Percentiles rank a stretch among this genome's conserved stretches.
phyloP scores from a whole-genome alignment of 1,140 invertebrate species.

The Helicoverpa zea region DNA sequence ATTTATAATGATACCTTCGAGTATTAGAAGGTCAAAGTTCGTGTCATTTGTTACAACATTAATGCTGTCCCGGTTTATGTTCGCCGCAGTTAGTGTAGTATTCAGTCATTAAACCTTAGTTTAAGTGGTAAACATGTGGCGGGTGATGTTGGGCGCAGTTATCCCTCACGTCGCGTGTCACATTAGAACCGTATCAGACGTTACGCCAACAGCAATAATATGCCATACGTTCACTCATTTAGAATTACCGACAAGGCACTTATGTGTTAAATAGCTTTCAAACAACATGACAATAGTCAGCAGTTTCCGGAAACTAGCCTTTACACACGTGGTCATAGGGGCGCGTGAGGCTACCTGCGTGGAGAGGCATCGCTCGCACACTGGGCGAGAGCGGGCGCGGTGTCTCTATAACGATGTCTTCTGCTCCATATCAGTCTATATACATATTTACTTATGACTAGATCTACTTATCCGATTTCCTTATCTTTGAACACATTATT shows the following conservation, averaged over 20 bases:
- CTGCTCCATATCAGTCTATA: background rate
- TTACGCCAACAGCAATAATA: slow-evolving; percentile 5
- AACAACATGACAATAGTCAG: background rate
- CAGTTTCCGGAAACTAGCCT: background rate
- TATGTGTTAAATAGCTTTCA: slow-evolving; percentile 20
- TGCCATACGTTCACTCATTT: slow-evolving; percentile 15
- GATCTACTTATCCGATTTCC: too few relatives aligned
- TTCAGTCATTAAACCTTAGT: slow-evolving; percentile 10
- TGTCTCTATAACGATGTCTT: background rate
- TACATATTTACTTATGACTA: background rate
- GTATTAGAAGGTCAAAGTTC: too few relatives aligned
- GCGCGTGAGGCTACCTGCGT: background rate
- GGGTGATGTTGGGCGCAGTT: background rate
- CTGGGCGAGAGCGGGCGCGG: background rate
- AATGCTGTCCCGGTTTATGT: too few relatives aligned
- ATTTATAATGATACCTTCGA: too few relatives aligned
- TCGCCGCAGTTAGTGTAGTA: background rate
- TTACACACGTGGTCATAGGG: background rate
- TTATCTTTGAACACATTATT: too few relatives aligned
- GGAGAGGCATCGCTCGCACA: background rate
- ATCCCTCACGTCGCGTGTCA: background rate
- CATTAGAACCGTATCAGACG: background rate
- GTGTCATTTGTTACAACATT: too few relatives aligned
- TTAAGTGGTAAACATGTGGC: background rate
- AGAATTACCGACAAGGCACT: slow-evolving; percentile 24